A percentile compares a stretch with the other conserved stretches of the same genome.
phyloP scores from a whole-genome alignment of 2,888 invertebrate species.

The Drosophila bunnanda region DNA sequence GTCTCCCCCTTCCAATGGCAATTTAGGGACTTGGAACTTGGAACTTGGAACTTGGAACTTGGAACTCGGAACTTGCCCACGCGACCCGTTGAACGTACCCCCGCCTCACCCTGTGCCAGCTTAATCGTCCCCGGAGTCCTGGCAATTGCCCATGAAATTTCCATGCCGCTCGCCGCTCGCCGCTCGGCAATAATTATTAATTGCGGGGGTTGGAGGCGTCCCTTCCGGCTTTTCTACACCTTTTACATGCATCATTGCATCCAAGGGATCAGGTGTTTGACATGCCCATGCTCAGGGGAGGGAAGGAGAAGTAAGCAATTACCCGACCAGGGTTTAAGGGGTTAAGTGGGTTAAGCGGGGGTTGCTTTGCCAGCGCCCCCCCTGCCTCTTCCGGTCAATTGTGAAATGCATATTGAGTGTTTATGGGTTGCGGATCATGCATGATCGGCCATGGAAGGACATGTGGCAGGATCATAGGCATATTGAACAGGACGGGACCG shows the following conservation, averaged over 20 bases:
- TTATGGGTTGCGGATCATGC: slow-evolving; percentile 76
- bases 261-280: slow-evolving; percentile 81
- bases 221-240: slow-evolving; percentile 80
- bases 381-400: slow-evolving; percentile 80
- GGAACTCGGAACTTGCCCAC: slow-evolving; percentile 55
- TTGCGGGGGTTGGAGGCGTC: slow-evolving; percentile 58
- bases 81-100: slow-evolving; percentile 52
- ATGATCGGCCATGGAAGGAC: slow-evolving; percentile 59
- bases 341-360: slow-evolving; percentile 34
- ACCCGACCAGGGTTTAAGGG: slow-evolving; percentile 41
- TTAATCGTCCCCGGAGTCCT: slow-evolving; percentile 5
- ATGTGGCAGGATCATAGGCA: slow-evolving; percentile 41
- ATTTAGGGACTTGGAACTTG: slow-evolving; percentile 15
- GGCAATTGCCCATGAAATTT: slow-evolving; percentile 83
- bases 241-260: slow-evolving; percentile 81
- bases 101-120: no score
- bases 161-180: slow-evolving; percentile 54
- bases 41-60: slow-evolving; percentile 15
- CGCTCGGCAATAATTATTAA: slow-evolving; percentile 77
- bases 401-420: slow-evolving; percentile 69
- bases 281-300: slow-evolving; percentile 29
- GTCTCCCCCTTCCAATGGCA: slow-evolving; percentile 8
- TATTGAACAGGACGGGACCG: slow-evolving; percentile 17
- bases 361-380: slow-evolving; percentile 6
- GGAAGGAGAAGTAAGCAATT: slow-evolving; percentile 49